Base-by-base conservation (phyloP, 2,888 invertebrate species). In the Tachina lurida region DNA sequence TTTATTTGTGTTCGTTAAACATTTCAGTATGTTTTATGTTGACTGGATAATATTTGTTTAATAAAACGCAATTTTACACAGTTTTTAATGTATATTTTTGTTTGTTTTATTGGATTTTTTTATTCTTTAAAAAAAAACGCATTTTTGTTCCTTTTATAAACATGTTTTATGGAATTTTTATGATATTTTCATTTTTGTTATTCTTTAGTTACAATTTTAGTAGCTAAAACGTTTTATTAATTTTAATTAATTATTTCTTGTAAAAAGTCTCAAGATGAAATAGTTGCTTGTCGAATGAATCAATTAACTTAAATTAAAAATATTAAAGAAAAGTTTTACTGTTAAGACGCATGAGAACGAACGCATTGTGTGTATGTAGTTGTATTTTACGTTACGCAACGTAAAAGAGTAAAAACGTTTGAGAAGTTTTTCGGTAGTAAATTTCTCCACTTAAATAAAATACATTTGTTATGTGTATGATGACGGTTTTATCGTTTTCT, bases 61-160 rank as follows among this genome's bases (percentile, higher is more conserved):
- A 84, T 84, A 84, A 84, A 84, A 84, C 83, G 73, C 83, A 84
- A 60, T 78, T 73, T 62, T 77, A 77, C 47, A 54, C 67, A 19
- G 3, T 65, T 77, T 75, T 74, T 19, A 67, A 45, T 74, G 22
- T 56, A 58, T 65, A 52, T 54, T 75, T 49, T 47, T 52, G n/a
- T 62, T 58, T 43, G 31, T 73, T 81, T 60, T 49, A 58, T 74
- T 67, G 15, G n/a, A 31, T 17, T 41, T 54, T 52, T 39, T 31
- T 31, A 0, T 31, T 31, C 31, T 31, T 63, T 76, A 63, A 76
- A 82, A 63, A 76, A 82, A 82, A 82, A 76, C 75, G 82, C 78
- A 62, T 60, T 60, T 58, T 47, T 39, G 45, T n/a, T 62, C 10
- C n/a, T 67, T 80, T 41, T 67, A 49, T 65, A 73, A 63, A 43